phyloP scores from a whole-genome alignment of 2,888 invertebrate genomes.

The Nesidiocoris tenuis region DNA sequence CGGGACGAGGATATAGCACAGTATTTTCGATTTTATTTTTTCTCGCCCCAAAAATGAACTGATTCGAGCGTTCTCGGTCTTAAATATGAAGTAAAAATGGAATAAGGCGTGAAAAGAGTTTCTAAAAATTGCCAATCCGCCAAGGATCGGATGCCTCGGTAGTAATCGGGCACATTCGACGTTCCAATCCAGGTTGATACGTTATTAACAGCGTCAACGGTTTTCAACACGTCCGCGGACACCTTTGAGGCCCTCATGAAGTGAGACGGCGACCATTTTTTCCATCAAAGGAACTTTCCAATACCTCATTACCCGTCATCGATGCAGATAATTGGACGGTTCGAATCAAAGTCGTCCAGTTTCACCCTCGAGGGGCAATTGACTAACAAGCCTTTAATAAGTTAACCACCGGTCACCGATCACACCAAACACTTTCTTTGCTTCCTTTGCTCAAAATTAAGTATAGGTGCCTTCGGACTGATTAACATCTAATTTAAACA shows the following conservation, averaged over 20 bases:
- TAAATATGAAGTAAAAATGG: no score
- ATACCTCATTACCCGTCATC: conserved; percentile 36
- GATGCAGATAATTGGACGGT: conserved; percentile 31
- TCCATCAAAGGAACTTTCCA: conserved; percentile 13
- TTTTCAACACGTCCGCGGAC: not conserved
- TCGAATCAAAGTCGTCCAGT: conserved; percentile 29
- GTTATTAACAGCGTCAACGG: not conserved
- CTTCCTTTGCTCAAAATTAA: conserved; percentile 15
- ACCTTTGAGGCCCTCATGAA: not conserved
- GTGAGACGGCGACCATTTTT: not conserved
- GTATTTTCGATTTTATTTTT: no score
- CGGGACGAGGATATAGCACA: no score
- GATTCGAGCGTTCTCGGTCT: no score
- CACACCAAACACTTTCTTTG: conserved; percentile 38
- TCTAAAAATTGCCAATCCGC: no score
- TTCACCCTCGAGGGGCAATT: conserved; percentile 22
- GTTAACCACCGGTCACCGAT: conserved; percentile 34
- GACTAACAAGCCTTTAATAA: conserved; percentile 38
- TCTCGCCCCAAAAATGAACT: no score
- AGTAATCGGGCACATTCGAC: no score
- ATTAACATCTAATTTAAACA: conserved; percentile 38
- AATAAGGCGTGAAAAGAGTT: no score
- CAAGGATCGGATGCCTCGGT: no score
- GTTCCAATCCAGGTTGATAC: no score
- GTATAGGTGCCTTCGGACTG: conserved; percentile 25